Conservation (phyloP, 1,140 invertebrate genomes). For the Plectrocnemia conspersa region DNA sequence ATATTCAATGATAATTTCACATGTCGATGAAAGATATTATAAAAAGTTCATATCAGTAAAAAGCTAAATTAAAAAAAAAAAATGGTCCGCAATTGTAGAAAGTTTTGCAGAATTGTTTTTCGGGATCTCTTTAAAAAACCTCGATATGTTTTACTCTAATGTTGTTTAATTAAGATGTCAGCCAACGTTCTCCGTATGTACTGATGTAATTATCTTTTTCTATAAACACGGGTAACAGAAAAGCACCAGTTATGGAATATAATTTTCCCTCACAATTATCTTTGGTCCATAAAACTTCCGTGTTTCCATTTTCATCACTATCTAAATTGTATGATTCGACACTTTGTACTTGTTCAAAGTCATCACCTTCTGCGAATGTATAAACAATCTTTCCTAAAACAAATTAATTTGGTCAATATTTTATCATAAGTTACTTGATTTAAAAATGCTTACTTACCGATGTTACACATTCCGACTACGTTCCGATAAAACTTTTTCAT, state of each 20-base stretch:
- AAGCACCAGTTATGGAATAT: conserved; percentile 14
- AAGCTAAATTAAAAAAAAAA: no score
- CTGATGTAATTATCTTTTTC: conserved; percentile 21
- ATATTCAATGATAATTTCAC: no score
- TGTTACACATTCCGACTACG: conserved; percentile 6
- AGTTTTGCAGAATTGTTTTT: no score
- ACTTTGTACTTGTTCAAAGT: conserved; percentile 10
- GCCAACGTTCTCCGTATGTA: conserved; percentile 27
- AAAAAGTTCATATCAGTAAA: no score
- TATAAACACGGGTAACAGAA: conserved; percentile 18
- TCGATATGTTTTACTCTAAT: no score
- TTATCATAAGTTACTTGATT: conserved; percentile 1
- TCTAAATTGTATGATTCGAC: conserved; percentile 20
- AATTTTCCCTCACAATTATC: conserved; percentile 12
- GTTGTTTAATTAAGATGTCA: no score
- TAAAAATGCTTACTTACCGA: conserved; percentile 13
- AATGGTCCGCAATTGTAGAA: no score
- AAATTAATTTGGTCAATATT: background rate
- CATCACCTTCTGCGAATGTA: conserved; percentile 24
- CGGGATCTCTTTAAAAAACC: no score
- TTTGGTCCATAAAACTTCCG: conserved; percentile 20
- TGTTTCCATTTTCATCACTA: background rate
- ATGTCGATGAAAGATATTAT: no score
- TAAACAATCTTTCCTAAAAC: conserved; percentile 24
- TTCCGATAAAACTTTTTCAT: conserved; percentile 20